Evolutionary conservation across 2,797 vertebrate species (phyloP).

Genomic region (Chaetodon trifasciatus): DNA sequence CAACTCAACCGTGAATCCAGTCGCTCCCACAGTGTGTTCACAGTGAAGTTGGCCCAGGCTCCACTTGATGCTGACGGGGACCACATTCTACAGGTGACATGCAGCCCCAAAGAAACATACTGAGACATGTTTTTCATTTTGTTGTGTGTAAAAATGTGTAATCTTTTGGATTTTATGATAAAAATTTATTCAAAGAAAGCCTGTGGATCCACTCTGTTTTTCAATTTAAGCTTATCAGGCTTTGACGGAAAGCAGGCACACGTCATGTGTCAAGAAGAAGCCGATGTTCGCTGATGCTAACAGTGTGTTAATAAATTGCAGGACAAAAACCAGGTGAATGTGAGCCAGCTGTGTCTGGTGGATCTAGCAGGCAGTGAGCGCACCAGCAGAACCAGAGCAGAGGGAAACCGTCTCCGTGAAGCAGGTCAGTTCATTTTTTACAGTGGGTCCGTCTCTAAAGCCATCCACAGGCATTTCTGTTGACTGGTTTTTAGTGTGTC

Average conservation of each 20-base stretch:
- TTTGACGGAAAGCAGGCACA: background rate
- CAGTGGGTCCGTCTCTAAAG: background rate
- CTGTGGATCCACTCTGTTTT: background rate
- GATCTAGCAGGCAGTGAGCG: constrained; percentile 97
- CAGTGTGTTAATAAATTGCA: constrained; percentile 55
- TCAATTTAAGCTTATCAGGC: background rate
- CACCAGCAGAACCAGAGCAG: constrained; percentile 94
- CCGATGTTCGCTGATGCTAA: background rate
- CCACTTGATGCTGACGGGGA: constrained; percentile 96
- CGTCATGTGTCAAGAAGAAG: background rate
- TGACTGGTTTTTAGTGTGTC: background rate
- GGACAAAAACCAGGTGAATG: constrained; percentile 93
- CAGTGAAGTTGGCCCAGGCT: constrained; percentile 94
- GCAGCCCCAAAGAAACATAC: background rate
- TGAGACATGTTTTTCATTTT: background rate
- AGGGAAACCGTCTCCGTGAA: constrained; percentile 94
- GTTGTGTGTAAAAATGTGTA: background rate
- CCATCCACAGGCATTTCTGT: background rate
- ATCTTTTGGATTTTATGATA: background rate
- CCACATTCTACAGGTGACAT: constrained; percentile 92
- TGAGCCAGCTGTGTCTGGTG: constrained; percentile 95
- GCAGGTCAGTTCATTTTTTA: constrained; percentile 85
- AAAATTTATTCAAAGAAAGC: background rate
- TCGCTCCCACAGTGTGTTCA: constrained; percentile 97
- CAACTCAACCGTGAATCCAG: constrained; percentile 96